Percentiles rank a stretch among this genome's conserved stretches.
Evolutionary conservation across 1,140 invertebrate species (phyloP).

Genomic region (Lanistes nyassanus): DNA sequence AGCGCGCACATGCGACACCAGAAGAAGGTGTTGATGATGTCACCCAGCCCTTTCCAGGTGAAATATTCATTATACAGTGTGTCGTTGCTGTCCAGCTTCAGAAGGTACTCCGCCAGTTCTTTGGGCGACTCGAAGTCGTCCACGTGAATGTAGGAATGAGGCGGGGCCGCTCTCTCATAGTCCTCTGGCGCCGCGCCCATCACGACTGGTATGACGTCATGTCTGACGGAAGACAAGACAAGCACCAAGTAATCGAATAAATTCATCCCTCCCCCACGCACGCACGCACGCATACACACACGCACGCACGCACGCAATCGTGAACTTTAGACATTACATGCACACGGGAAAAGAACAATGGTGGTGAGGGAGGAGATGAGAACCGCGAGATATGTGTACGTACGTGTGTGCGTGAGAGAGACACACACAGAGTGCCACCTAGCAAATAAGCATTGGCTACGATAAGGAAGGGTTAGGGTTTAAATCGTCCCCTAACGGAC

Average conservation of each 20-base stretch:
- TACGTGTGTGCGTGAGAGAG: constrained; percentile 14
- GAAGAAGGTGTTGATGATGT: constrained; percentile 73
- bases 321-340: not conserved
- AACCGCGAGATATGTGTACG: not conserved
- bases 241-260: no score
- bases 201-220: constrained; percentile 68
- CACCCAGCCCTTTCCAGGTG: constrained; percentile 61
- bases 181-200: constrained; percentile 71
- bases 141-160: constrained; percentile 91
- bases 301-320: not conserved
- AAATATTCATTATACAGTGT: constrained; percentile 67
- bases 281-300: not conserved
- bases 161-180: constrained; percentile 65
- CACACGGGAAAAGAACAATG: not conserved
- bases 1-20: constrained; percentile 92
- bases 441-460: no score
- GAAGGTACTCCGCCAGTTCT: constrained; percentile 87
- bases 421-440: no score
- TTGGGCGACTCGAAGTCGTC: constrained; percentile 92
- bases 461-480: no score
- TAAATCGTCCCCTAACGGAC: no score
- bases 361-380: not conserved
- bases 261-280: no score
- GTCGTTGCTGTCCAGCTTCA: constrained; percentile 70
- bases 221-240: no score